Conservation (phyloP, 2,888 invertebrate species). For the Cerastis rubricosa region DNA sequence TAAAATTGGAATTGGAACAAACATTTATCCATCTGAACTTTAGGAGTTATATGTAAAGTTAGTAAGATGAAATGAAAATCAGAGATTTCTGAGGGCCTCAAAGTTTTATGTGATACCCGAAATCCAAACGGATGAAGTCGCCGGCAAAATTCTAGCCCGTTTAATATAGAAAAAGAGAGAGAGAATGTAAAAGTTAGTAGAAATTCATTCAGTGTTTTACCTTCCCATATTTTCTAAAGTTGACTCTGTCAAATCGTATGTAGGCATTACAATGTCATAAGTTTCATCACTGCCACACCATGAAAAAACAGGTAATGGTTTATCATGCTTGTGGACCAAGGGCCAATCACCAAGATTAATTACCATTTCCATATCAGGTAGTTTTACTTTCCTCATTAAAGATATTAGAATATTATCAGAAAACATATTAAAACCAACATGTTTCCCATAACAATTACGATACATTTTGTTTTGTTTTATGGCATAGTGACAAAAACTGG, state of each 20-base stretch:
- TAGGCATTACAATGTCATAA: slow-evolving; percentile 97
- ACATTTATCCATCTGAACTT: not conserved
- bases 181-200: not conserved
- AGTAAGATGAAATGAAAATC: too few species aligned
- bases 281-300: slow-evolving; percentile 98
- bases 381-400: slow-evolving; percentile 93
- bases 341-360: slow-evolving; percentile 99
- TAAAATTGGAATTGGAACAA: too few species aligned
- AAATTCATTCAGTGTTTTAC: slow-evolving; percentile 82
- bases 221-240: slow-evolving; percentile 98
- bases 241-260: slow-evolving; percentile 98
- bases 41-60: too few species aligned
- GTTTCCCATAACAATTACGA: slow-evolving; percentile 97
- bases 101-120: not conserved
- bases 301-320: slow-evolving; percentile 96
- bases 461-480: slow-evolving; percentile 95
- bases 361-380: slow-evolving; percentile 97
- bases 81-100: not conserved
- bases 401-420: slow-evolving; percentile 96
- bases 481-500: slow-evolving; percentile 97
- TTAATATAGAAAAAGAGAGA: not conserved
- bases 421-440: slow-evolving; percentile 99
- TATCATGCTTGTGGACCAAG: slow-evolving; percentile 90
- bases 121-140: slow-evolving; percentile 1
- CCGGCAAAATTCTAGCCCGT: not conserved